These are phyloP conservation scores for Matsumurasca onukii DNA, from an alignment of 1,140 invertebrate species.

Conservation along the genomic window DNA sequence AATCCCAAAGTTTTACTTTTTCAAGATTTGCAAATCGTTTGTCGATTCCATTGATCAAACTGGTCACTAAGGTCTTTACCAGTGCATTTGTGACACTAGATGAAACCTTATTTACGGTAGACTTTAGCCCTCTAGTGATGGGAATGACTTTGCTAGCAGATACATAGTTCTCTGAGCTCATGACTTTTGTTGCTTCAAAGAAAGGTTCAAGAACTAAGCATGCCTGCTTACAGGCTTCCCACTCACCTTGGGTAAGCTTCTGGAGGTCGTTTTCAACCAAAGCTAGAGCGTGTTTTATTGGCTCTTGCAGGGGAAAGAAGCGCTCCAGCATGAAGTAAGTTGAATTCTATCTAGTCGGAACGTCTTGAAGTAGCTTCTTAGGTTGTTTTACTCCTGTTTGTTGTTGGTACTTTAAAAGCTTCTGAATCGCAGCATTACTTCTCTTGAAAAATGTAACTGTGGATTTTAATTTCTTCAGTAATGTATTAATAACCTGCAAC, in stretches of 20 bases:
- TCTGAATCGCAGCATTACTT: constrained; percentile 11
- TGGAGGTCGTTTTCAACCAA: constrained; percentile 26
- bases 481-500: not conserved
- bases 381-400: constrained; percentile 11
- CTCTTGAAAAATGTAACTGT: constrained; percentile 11
- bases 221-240: constrained; percentile 41
- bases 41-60: constrained; percentile 41
- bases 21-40: constrained; percentile 44
- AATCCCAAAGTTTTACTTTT: constrained; percentile 32
- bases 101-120: not conserved
- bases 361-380: constrained; percentile 44
- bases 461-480: not conserved
- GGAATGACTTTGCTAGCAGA: constrained; percentile 43
- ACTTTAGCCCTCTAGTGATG: not conserved
- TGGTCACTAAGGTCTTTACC: constrained; percentile 44
- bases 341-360: constrained; percentile 45
- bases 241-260: constrained; percentile 27
- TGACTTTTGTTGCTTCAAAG: constrained; percentile 37
- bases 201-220: constrained; percentile 45
- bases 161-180: constrained; percentile 49
- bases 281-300: constrained; percentile 40
- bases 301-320: constrained; percentile 44
- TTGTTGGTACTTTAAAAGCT: constrained; percentile 11
- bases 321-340: constrained; percentile 47
- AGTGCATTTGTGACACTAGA: not conserved